Conservation (phyloP, 2,797 vertebrate species). For the Glyptemys insculpta region DNA sequence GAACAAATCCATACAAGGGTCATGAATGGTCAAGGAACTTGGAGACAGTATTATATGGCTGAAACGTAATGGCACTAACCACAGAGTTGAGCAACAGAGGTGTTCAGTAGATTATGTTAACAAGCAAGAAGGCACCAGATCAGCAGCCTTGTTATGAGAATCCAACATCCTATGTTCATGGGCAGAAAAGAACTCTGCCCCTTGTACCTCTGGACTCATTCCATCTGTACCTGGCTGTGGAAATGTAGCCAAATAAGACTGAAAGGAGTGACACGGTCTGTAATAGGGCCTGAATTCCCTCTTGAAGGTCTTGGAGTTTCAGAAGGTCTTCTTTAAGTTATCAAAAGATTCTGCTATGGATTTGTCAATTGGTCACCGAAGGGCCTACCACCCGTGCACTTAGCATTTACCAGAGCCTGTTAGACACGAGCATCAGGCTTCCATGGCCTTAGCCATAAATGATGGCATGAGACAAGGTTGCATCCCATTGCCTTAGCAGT, state of each 20-base stretch:
- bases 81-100: background rate
- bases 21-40: background rate
- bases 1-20: background rate
- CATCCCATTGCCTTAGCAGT: background rate
- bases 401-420: background rate
- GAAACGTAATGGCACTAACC: background rate
- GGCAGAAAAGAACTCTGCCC: background rate
- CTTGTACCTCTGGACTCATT: background rate
- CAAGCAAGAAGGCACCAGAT: background rate
- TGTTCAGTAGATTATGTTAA: background rate
- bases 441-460: no score
- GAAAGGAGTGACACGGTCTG: background rate
- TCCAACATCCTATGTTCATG: background rate
- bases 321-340: background rate
- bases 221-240: background rate
- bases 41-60: background rate
- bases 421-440: no score
- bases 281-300: background rate
- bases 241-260: background rate
- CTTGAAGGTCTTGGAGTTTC: background rate
- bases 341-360: background rate
- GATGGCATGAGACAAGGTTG: background rate
- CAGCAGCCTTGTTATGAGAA: background rate
- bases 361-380: background rate
- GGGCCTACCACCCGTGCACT: background rate